phyloP scores from a whole-genome alignment of 2,113 vertebrate genomes.

The Corvus cornix region DNA sequence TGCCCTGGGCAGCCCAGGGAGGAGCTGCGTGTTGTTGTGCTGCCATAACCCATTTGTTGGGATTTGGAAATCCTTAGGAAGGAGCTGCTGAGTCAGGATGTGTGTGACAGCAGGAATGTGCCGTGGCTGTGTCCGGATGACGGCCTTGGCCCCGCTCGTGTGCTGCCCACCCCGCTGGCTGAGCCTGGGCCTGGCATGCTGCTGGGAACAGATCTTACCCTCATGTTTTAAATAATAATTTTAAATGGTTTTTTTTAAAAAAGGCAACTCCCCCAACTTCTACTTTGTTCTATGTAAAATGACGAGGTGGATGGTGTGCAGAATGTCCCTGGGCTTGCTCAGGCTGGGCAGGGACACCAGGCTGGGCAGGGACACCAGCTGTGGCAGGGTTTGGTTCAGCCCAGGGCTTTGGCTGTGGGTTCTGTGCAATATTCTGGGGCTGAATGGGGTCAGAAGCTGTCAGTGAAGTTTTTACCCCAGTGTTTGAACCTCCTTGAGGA shows the following conservation, averaged over 20 bases:
- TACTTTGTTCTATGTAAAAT: background rate
- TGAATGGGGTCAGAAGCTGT: background rate
- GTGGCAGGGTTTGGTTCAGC: rapidly evolving
- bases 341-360: no score
- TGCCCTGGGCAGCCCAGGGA: background rate
- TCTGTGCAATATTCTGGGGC: background rate
- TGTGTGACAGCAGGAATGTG: background rate
- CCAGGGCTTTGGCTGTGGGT: background rate
- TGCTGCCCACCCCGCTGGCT: background rate
- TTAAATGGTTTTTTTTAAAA: rapidly evolving
- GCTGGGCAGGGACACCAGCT: background rate
- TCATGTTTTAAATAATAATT: background rate
- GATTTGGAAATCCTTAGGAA: background rate
- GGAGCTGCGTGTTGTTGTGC: background rate
- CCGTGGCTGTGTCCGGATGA: background rate
- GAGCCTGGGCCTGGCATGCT: background rate
- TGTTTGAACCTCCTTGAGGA: background rate
- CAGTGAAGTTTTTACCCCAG: background rate
- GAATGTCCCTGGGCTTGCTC: background rate
- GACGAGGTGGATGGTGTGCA: rapidly evolving
- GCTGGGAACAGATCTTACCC: background rate
- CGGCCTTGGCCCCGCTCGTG: rapidly evolving
- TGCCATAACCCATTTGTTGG: background rate
- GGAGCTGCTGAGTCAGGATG: background rate
- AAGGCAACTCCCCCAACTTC: background rate